Base-by-base conservation (phyloP, 2,797 vertebrate species). In the Margarornis squamiger region DNA sequence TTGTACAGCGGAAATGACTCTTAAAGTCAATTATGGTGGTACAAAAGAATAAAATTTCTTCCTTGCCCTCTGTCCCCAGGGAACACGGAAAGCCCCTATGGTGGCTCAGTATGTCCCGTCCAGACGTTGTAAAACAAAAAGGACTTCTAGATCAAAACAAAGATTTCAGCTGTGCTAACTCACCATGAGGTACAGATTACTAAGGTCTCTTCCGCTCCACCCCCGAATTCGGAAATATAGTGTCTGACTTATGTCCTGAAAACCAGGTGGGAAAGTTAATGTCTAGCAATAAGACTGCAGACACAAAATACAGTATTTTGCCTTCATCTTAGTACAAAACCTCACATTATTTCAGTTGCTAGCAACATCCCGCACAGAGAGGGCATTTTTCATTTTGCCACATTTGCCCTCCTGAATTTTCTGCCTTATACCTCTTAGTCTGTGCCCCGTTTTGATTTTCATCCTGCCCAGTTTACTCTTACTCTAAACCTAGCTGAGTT, bases 41-140 rank as follows among this genome's bases (percentile, higher is more conserved):
- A 86, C 29, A 59, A 52, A 82, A 70, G 14, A 81, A 84, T 26
- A 82, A 92, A 67, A 82, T 54, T 16, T 14, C 22, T 39, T 57
- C 72, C 52, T 92, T 14, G 21, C 34, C 58, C 7, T 80, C 39
- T 86, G 49, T 84, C n/a, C 62, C n/a, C 7, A 0, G 45, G 45
- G 48, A 92, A 86, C 76, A 84, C 0, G 1, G 83, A 88, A 94
- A 85, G 58, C 34, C 55, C 38, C 79, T 51, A 3, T 32, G 58
- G 49, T 68, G 63, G 45, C 34, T 20, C 45, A 57, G 61, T 59
- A 67, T 0, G 0, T 55, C 66, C 5, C 0, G 0, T 55, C 66
- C 5, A 71, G 59, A 76, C 21, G 23, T 15, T 8, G 2, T 74
- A 76, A n/a, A 78, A 21, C 46, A 41, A 67, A 87, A 92, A 81